These are phyloP conservation scores for Rhizomys pruinosus DNA, from an alignment of 2,113 vertebrate genomes.

Conservation along the genomic window DNA sequence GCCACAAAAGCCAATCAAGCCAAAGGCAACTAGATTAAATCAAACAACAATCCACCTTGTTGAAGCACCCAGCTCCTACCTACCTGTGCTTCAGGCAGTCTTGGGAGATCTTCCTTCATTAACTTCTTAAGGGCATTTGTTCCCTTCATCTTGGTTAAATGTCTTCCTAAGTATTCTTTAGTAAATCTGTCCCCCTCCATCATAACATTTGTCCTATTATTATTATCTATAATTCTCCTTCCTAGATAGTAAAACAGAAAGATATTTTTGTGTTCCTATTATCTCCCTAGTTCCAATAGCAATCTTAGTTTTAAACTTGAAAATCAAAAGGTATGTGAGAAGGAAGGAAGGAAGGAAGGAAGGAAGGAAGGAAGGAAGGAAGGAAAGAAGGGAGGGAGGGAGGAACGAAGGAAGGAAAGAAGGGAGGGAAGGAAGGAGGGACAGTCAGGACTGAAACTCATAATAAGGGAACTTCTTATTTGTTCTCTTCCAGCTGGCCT, in stretches of 20 bases:
- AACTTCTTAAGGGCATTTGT: neutral
- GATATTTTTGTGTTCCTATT: neutral
- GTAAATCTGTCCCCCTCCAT: neutral
- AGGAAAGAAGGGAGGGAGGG: neutral
- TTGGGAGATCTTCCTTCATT: too few relatives aligned
- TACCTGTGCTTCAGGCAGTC: too few relatives aligned
- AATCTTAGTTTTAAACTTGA: neutral
- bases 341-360: neutral
- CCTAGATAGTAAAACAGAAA: neutral
- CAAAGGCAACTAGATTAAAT: too few relatives aligned
- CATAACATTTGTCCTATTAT: neutral
- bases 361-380: too few relatives aligned
- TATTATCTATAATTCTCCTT: neutral
- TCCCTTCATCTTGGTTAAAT: neutral
- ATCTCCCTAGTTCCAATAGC: neutral
- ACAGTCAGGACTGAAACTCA: neutral
- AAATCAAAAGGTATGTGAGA: slow-evolving; percentile 26
- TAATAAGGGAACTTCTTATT: neutral
- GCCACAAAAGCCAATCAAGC: too few relatives aligned
- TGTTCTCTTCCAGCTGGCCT: too few relatives aligned
- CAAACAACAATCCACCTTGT: too few relatives aligned
- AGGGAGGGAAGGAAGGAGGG: neutral
- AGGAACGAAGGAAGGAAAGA: neutral
- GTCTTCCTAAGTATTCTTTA: neutral
- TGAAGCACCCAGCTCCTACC: too few relatives aligned